Conservation (phyloP, 2,888 invertebrate species). For the Tyria jacobaeae region DNA sequence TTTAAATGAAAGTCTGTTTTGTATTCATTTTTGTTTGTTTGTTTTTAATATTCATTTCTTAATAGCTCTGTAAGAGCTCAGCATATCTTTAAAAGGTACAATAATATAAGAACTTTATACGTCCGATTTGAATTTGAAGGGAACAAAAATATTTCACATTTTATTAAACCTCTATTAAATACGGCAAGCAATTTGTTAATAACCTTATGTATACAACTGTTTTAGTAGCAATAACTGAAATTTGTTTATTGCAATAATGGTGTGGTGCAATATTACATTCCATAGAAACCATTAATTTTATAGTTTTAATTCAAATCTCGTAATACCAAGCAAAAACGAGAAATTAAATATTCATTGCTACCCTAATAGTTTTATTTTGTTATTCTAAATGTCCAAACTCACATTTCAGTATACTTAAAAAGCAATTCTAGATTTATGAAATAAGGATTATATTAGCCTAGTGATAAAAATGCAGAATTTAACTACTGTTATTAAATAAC, state of each 20-base stretch:
- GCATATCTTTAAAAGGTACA: too few relatives aligned
- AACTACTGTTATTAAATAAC: conserved; percentile 5
- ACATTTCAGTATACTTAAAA: not conserved
- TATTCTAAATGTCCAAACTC: not conserved
- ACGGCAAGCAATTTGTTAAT: not conserved
- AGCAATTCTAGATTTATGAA: not conserved
- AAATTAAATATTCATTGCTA: not conserved
- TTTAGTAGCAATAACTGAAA: not conserved
- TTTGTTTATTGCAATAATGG: not conserved
- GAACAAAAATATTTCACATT: too few relatives aligned
- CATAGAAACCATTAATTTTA: not conserved
- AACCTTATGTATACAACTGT: not conserved
- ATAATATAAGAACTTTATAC: too few relatives aligned
- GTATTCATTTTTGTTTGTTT: not conserved
- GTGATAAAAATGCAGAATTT: not conserved
- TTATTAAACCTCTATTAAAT: too few relatives aligned
- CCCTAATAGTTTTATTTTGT: not conserved
- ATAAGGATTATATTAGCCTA: not conserved
- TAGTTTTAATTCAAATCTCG: not conserved
- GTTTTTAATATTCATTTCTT: not conserved
- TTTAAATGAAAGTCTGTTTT: not conserved
- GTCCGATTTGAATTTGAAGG: too few relatives aligned
- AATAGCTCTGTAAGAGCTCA: too few relatives aligned
- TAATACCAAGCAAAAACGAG: not conserved
- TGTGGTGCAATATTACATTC: not conserved